phyloP scores from a whole-genome alignment of 2,797 vertebrate genomes.

The Anguilla anguilla region DNA sequence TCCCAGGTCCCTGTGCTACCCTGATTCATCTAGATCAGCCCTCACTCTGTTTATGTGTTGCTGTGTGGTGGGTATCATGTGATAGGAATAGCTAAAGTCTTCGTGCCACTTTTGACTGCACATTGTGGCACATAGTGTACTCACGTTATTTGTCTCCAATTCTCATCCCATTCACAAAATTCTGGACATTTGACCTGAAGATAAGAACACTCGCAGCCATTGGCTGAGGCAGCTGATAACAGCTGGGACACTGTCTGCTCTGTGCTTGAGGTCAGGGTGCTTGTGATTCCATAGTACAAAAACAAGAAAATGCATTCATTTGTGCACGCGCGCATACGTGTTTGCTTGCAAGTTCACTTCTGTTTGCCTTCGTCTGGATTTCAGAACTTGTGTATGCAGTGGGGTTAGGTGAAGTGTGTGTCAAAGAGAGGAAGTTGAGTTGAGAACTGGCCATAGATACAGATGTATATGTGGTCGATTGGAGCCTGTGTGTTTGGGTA shows the following conservation, averaged over 20 bases:
- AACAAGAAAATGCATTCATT: not conserved
- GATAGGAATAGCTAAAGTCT: not conserved
- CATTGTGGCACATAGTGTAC: constrained; percentile 29
- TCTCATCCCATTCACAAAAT: constrained; percentile 45
- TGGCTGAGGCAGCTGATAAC: constrained; percentile 36
- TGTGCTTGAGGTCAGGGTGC: constrained; percentile 32
- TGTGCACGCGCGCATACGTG: not conserved
- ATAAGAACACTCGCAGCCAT: constrained; percentile 22
- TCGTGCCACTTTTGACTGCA: not conserved
- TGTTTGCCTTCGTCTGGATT: not conserved
- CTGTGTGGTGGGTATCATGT: not conserved
- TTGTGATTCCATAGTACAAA: not conserved
- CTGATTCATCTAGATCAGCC: constrained; percentile 24
- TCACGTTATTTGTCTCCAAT: constrained; percentile 38
- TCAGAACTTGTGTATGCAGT: not conserved
- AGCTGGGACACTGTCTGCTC: constrained; percentile 26
- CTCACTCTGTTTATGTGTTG: constrained; percentile 47
- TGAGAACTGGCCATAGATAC: not conserved
- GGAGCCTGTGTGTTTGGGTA: not conserved
- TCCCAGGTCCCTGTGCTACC: not conserved
- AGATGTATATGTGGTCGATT: not conserved
- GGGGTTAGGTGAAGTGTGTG: not conserved
- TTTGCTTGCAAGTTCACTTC: not conserved
- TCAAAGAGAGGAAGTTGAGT: not conserved
- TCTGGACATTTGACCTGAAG: constrained; percentile 42